Percentiles rank a stretch among this genome's conserved stretches.
Evolutionary conservation across 2,797 vertebrate species (phyloP).

Genomic region (Gymnothorax javanicus): DNA sequence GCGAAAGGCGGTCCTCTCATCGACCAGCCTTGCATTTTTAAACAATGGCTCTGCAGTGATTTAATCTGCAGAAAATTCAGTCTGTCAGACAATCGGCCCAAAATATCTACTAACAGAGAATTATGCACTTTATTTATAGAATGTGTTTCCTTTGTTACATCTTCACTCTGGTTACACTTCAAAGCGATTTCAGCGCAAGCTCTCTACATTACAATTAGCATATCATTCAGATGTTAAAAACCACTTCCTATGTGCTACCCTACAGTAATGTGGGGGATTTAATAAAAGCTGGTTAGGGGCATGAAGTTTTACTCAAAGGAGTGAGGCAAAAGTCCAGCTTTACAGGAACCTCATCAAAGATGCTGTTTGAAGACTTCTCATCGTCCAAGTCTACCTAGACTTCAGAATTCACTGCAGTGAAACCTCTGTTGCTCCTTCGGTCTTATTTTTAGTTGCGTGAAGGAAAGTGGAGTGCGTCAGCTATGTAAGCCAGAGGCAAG

Average conservation of each 20-base stretch:
- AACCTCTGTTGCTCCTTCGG: not conserved
- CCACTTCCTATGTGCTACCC: not conserved
- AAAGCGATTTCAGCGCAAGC: slow-evolving; percentile 20
- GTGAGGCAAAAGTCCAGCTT: not conserved
- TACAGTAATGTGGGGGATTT: not conserved
- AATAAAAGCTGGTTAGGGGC: not conserved
- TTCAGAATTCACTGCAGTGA: not conserved
- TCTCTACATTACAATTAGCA: slow-evolving; percentile 20
- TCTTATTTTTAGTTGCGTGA: slow-evolving; percentile 20
- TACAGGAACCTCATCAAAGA: not conserved
- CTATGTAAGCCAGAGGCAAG: slow-evolving; percentile 34
- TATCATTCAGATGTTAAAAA: not conserved
- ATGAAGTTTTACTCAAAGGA: not conserved
- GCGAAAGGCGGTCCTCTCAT: not conserved
- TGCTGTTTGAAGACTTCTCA: not conserved
- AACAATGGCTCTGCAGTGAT: slow-evolving; percentile 29
- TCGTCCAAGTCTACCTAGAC: not conserved
- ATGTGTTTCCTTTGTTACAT: slow-evolving; percentile 29
- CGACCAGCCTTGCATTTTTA: not conserved
- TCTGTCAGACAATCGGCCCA: slow-evolving; percentile 9
- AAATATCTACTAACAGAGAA: slow-evolving; percentile 1
- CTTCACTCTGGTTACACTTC: slow-evolving; percentile 21
- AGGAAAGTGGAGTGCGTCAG: slow-evolving; percentile 31
- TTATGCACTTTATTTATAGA: slow-evolving; percentile 25
- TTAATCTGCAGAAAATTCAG: slow-evolving; percentile 24